phyloP scores from a whole-genome alignment of 2,113 vertebrate species.

The Crocuta crocuta region DNA sequence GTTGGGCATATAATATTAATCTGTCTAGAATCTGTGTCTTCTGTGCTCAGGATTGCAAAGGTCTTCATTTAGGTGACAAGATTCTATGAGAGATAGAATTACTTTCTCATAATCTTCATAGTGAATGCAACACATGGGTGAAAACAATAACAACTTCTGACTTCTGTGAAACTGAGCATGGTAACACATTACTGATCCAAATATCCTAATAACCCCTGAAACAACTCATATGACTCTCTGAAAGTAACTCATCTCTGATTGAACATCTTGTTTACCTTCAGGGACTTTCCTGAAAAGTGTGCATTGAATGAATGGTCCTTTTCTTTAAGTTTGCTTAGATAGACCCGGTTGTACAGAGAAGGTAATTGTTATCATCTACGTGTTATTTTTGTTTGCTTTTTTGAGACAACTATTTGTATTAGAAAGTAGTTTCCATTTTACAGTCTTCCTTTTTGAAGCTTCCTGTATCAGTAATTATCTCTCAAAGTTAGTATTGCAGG shows the following conservation, averaged over 20 bases:
- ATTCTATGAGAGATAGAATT: not conserved
- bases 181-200: not conserved
- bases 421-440: conserved; percentile 45
- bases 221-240: not conserved
- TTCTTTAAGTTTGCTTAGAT: not conserved
- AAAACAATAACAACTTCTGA: not conserved
- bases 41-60: not conserved
- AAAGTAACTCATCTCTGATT: not conserved
- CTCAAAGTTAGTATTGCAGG: not conserved
- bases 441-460: not conserved
- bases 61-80: not conserved
- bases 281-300: not conserved
- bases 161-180: not conserved
- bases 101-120: not conserved
- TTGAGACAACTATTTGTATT: conserved; percentile 29
- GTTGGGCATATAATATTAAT: not conserved
- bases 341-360: not conserved
- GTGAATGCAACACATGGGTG: not conserved
- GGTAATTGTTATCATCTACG: not conserved
- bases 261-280: not conserved
- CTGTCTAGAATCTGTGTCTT: conserved; percentile 6
- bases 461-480: not conserved
- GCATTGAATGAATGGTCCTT: not conserved
- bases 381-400: not conserved
- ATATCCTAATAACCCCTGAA: not conserved